Evolutionary conservation across 2,888 invertebrate genomes (phyloP).

Genomic region (Saturnia pavonia): DNA sequence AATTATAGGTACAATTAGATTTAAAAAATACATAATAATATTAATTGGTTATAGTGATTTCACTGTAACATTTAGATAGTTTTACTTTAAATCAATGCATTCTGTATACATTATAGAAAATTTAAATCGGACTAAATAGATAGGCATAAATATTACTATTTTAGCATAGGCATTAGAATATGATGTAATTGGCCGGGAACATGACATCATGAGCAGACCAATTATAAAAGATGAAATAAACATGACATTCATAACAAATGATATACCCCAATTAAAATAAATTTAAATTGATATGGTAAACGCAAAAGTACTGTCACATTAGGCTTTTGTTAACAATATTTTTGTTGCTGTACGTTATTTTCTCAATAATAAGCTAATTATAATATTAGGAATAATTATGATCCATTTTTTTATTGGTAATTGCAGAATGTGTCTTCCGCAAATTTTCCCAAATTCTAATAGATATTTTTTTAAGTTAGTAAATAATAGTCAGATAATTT

Average conservation of each 20-base stretch:
- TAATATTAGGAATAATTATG: no score
- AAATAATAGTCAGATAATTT: no score
- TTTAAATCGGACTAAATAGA: background rate
- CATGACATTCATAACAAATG: background rate
- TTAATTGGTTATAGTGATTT: background rate
- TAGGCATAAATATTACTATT: background rate
- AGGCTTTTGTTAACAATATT: background rate
- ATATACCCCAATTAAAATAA: background rate
- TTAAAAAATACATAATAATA: background rate
- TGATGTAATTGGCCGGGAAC: background rate
- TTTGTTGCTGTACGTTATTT: no score
- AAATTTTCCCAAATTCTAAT: no score
- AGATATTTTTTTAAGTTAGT: no score
- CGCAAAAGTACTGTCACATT: background rate
- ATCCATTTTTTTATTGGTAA: no score
- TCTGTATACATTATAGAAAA: background rate
- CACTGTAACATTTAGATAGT: background rate
- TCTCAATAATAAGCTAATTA: background rate
- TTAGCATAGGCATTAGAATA: background rate
- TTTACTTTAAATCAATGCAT: background rate
- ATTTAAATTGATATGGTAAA: no score
- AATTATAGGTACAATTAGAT: background rate
- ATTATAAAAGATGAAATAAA: background rate
- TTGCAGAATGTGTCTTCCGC: no score
- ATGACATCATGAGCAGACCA: background rate